Evolutionary conservation across 2,113 vertebrate species (phyloP), one percentile per base, ranked within the genome.

Genomic region (Apistogramma diplotaenia): DNA sequence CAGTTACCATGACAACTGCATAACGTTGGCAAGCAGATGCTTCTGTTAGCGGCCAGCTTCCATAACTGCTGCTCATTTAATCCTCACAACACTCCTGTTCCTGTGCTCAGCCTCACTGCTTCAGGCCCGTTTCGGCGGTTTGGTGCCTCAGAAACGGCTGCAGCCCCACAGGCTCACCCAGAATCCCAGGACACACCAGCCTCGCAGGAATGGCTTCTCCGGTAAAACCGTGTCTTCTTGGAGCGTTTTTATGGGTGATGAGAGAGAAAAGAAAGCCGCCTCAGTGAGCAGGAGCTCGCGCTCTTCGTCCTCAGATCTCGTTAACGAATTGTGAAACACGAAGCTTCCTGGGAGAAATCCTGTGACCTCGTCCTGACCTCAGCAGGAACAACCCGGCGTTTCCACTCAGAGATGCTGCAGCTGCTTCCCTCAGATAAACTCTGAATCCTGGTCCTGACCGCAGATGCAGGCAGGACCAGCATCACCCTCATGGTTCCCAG

Each of bases 321-420:
- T 56, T 84, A 78, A 84, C 75, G 74, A 74, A 84, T 74, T 81
- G 60, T 23, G 46, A 60, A 80, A 79, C 85, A 85, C 82, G 79
- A 87, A 88, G 76, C 62, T 73, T 85, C 71, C 75, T 35, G 8
- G 57, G 86, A 85, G 72, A 59, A 29, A 35, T 85, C 65, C 54
- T 83, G 59, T 78, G 82, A 89, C 65, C 76, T 60, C 19, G 53
- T 67, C 83, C 76, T 82, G 78, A 75, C 25, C 81, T 13, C 35
- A 16, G 76, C 23, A 51, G 53, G 53, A 56, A 31, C 0, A 71
- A 56, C 72, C 49, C 72, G 54, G 19, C 58, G n/a, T 70, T 13
- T 49, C 46, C 16, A 49, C 46, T 49, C 46, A 49, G 43, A 35
- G 33, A 9, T 1, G n/a, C n/a, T n/a, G n/a, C n/a, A n/a, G n/a